These are phyloP conservation scores for Eupithecia exiguata DNA, from an alignment of 2,888 invertebrate genomes.

Conservation along the genomic window DNA sequence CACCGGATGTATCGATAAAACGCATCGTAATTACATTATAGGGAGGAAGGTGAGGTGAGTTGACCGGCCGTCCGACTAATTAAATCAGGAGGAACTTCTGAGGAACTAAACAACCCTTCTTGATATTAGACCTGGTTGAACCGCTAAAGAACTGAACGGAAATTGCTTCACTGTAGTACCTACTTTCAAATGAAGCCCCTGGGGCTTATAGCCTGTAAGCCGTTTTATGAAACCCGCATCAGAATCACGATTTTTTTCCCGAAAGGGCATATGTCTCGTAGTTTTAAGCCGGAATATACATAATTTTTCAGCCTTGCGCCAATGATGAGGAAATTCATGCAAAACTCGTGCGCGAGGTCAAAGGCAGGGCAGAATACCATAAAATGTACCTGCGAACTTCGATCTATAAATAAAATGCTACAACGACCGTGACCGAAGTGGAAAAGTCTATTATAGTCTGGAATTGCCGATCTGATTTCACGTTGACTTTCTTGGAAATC, in stretches of 20 bases:
- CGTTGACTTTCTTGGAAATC: conserved; percentile 61
- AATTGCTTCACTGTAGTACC: conserved; percentile 14
- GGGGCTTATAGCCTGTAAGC: conserved; percentile 49
- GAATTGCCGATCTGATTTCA: conserved; percentile 41
- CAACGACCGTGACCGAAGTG: conserved; percentile 40
- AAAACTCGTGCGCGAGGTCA: not conserved
- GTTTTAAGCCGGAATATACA: not conserved
- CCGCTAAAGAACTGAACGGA: conserved; percentile 11
- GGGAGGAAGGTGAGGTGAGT: conserved; percentile 32
- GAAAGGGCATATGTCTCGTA: not conserved
- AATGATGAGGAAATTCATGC: not conserved
- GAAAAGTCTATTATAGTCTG: conserved; percentile 25
- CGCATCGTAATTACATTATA: conserved; percentile 43
- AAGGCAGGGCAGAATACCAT: not conserved
- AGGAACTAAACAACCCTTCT: not conserved
- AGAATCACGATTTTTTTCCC: not conserved
- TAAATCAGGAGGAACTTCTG: not conserved
- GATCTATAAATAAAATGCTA: conserved; percentile 25
- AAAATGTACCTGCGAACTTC: conserved; percentile 4
- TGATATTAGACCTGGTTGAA: not conserved
- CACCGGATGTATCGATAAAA: conserved; percentile 50
- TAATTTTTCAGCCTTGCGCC: not conserved
- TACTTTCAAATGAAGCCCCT: conserved; percentile 78
- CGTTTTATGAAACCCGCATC: conserved; percentile 17
- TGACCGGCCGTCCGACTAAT: conserved; percentile 28